These are phyloP conservation scores for Anastrepha ludens DNA, from an alignment of 1,140 invertebrate genomes.

Conservation along the genomic window DNA sequence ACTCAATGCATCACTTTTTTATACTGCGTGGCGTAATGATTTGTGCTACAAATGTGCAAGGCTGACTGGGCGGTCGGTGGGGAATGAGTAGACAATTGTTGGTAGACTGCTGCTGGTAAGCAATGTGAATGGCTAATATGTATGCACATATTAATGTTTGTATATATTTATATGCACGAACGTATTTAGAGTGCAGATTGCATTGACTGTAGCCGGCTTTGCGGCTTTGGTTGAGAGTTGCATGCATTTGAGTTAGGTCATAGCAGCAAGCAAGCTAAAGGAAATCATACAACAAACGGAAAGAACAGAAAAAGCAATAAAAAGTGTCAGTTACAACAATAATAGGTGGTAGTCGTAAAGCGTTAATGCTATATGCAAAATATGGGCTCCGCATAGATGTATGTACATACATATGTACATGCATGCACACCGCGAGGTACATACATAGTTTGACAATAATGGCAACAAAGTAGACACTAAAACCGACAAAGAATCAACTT, in stretches of 20 bases:
- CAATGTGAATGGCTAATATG: slow-evolving; percentile 1
- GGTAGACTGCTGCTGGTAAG: neutral
- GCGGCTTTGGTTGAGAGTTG: slow-evolving; percentile 1
- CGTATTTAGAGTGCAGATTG: neutral
- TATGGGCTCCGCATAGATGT: neutral
- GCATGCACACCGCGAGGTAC: neutral
- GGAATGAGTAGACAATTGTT: neutral
- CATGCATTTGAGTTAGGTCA: neutral
- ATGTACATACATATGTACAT: neutral
- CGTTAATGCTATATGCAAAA: slow-evolving; percentile 34
- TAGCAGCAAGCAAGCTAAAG: neutral
- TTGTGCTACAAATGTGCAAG: neutral
- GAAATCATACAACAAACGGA: neutral
- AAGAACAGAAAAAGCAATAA: slow-evolving; percentile 32
- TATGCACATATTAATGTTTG: neutral
- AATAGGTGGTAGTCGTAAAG: neutral
- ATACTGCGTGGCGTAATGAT: too few relatives aligned
- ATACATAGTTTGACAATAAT: neutral
- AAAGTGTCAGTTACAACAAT: slow-evolving; percentile 29
- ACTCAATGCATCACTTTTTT: too few relatives aligned
- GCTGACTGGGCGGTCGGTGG: neutral
- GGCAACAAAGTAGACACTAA: slow-evolving; percentile 6
- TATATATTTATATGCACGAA: neutral
- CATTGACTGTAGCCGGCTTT: slow-evolving; percentile 14
- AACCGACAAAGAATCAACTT: slow-evolving; percentile 2